Percentiles rank a stretch among this genome's conserved stretches.
Conservation (phyloP, 37 sponge, comb jelly and placozoan genomes). For the Crambe crambe region DNA sequence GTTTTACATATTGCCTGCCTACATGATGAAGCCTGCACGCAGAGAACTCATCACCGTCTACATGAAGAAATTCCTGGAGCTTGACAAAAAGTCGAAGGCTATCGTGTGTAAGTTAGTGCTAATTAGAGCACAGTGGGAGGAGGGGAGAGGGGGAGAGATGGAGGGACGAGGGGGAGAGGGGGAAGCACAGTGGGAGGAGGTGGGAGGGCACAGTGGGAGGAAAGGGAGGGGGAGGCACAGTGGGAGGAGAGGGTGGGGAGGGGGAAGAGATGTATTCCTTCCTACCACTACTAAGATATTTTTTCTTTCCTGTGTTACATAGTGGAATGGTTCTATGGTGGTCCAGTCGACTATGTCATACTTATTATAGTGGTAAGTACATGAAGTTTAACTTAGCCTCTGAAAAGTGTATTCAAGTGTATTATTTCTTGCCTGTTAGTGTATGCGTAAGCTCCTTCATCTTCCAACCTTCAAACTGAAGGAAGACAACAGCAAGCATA, state of each 20-base stretch:
- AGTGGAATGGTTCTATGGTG: slow-evolving; percentile 7
- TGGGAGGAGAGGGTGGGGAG: neutral
- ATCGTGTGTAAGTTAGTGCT: neutral
- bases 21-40: neutral
- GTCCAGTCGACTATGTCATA: neutral
- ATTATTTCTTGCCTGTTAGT: neutral
- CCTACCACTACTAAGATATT: no score
- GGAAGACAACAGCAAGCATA: neutral
- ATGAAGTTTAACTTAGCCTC: neutral
- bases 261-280: neutral
- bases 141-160: neutral
- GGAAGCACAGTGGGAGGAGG: neutral
- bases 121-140: neutral
- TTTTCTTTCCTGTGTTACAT: neutral
- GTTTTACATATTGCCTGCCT: slow-evolving; percentile 6
- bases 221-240: neutral
- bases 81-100: slow-evolving; percentile 17
- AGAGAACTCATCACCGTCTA: neutral
- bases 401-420: neutral
- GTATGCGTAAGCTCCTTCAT: neutral
- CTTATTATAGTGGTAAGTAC: neutral
- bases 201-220: neutral
- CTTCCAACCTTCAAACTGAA: neutral
- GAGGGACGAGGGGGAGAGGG: neutral
- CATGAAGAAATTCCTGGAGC: slow-evolving; percentile 6